Evolutionary conservation across 2,113 vertebrate species (phyloP).

Genomic region (Saccopteryx bilineata): DNA sequence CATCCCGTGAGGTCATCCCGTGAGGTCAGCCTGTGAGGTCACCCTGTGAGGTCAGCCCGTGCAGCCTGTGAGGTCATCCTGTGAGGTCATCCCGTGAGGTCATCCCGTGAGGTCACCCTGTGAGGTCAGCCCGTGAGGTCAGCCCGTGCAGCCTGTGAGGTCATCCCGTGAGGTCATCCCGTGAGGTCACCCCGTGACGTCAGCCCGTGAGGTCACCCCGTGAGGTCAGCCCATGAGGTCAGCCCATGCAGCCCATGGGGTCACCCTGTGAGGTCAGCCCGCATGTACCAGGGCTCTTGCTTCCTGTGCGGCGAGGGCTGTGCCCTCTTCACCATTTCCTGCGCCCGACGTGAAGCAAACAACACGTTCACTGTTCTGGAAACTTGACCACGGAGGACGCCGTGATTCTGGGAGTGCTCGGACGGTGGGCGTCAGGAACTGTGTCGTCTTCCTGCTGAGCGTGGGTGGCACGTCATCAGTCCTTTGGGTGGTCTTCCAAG

Average conservation of each 20-base stretch:
- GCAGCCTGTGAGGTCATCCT: too few relatives aligned
- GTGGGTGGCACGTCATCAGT: rapidly evolving
- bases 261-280: background rate
- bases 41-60: too few relatives aligned
- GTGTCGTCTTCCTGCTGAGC: rapidly evolving
- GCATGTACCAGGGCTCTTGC: background rate
- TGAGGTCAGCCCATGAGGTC: too few relatives aligned
- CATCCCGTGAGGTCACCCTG: too few relatives aligned
- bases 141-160: too few relatives aligned
- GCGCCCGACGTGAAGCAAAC: background rate
- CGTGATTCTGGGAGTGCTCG: rapidly evolving
- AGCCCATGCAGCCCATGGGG: too few relatives aligned
- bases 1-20: too few relatives aligned
- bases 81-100: too few relatives aligned
- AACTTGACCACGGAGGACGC: background rate
- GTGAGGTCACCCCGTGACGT: too few relatives aligned
- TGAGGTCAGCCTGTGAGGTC: too few relatives aligned
- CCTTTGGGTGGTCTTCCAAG: background rate
- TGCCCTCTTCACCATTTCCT: rapidly evolving
- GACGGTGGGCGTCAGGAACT: rapidly evolving
- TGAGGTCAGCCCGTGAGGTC: too few relatives aligned
- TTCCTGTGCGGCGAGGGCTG: rapidly evolving
- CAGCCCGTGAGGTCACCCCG: too few relatives aligned
- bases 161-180: background rate
- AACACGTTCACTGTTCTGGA: background rate